Conservation (phyloP, 2,888 invertebrate species). For the Steinernema carpocapsae region DNA sequence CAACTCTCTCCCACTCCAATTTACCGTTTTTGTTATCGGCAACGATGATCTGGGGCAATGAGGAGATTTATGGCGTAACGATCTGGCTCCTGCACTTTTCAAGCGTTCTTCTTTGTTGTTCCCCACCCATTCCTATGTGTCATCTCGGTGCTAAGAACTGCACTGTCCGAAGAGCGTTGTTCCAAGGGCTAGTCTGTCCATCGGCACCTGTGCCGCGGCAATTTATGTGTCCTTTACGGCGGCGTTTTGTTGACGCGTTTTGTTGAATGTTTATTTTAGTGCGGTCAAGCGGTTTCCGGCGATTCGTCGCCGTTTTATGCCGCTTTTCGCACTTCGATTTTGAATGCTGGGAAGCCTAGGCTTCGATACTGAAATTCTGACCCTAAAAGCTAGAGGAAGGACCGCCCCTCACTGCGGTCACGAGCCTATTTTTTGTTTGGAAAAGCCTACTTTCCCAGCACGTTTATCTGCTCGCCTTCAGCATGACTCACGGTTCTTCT, state of each 20-base stretch:
- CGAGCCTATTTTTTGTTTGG: no score
- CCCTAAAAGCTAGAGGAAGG: no score
- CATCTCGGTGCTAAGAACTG: neutral
- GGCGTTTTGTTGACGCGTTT: constrained; percentile 21
- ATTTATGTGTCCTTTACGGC: constrained; percentile 22
- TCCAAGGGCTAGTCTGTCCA: no score
- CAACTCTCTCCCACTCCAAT: constrained; percentile 6
- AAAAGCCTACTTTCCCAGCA: neutral
- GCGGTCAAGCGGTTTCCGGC: neutral
- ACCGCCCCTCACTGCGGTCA: no score
- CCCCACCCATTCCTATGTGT: neutral
- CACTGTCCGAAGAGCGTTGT: no score
- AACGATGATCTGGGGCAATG: constrained; percentile 2
- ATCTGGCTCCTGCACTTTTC: neutral
- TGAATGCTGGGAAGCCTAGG: neutral
- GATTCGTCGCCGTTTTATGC: constrained; percentile 4
- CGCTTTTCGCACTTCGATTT: constrained; percentile 8
- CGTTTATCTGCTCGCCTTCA: neutral
- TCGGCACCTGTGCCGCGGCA: neutral
- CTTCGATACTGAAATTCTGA: no score
- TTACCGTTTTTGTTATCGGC: constrained; percentile 12
- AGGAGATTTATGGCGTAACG: constrained; percentile 7
- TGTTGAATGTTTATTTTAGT: constrained; percentile 23
- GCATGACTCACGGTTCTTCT: constrained; percentile 23
- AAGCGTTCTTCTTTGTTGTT: neutral